These are phyloP conservation scores for Drosophila antonietae DNA, from an alignment of 2,888 invertebrate species.

Conservation along the genomic window DNA sequence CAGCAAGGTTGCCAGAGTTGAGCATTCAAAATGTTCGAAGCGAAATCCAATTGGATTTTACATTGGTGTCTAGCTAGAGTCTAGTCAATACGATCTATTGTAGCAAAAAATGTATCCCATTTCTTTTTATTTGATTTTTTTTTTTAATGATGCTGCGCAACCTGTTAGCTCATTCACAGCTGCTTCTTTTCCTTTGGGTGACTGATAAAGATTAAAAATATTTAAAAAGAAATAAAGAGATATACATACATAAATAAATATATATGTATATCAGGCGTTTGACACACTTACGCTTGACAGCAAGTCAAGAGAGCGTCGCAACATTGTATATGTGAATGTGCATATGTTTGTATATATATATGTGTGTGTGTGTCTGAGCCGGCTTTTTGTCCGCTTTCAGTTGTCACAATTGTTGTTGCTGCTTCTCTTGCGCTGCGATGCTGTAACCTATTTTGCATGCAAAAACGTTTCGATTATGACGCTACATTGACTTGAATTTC, in stretches of 20 bases:
- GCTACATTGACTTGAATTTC: slow-evolving; percentile 56
- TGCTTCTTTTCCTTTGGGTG: slow-evolving; percentile 19
- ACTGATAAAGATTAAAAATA: slow-evolving; percentile 38
- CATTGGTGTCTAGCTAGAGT: slow-evolving; percentile 8
- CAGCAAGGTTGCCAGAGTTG: neutral
- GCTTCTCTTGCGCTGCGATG: slow-evolving; percentile 46
- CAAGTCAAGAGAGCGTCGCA: slow-evolving; percentile 29
- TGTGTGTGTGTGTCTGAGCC: slow-evolving; percentile 31
- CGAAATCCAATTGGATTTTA: neutral
- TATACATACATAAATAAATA: neutral
- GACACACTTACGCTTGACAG: slow-evolving; percentile 74
- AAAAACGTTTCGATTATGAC: slow-evolving; percentile 56
- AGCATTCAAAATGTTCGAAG: neutral
- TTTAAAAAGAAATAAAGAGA: slow-evolving; percentile 31
- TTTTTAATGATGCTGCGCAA: slow-evolving; percentile 42
- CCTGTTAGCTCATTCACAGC: slow-evolving; percentile 69
- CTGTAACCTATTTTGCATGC: slow-evolving; percentile 80
- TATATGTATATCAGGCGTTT: slow-evolving; percentile 63
- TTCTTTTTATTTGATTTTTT: slow-evolving; percentile 7
- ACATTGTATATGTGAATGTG: neutral
- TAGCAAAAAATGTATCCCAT: slow-evolving; percentile 26
- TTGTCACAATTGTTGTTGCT: slow-evolving; percentile 12
- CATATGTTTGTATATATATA: neutral
- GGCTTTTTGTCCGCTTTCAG: slow-evolving; percentile 39
- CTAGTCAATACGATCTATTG: slow-evolving; percentile 11